Evolutionary conservation across 2,797 vertebrate genomes (phyloP), one percentile per base, ranked within the genome.

Genomic region (Pseudochirops cupreus): DNA sequence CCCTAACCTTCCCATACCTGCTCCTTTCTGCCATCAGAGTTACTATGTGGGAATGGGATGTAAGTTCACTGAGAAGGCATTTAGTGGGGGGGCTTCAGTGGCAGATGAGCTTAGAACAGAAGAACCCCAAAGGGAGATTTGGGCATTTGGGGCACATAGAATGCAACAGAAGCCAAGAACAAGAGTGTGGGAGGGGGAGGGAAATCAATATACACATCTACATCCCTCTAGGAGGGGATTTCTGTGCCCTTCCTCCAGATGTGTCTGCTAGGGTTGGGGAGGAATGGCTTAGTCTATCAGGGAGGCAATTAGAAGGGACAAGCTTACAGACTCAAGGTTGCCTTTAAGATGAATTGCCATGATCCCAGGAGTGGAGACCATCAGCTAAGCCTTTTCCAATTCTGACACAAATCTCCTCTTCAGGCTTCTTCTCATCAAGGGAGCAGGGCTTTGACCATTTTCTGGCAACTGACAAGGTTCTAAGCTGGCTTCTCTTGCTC

Each of bases 1-100:
- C 97, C 96, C 96, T 96, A 50, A 96, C 95, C 97, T 97, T 24
- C 50, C 97, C 74, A 24, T 24, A 82, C 59, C 0, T 0, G 94
- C 94, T 97, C 9, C 33, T 67, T 94, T 92, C 67, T 96, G 95
- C 5, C 33, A 91, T 93, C 92, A 90, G 62, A 94, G 94, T 94
- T 94, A 97, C 93, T 90, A 29, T 50, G 0, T 6, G 95, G 94
- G 97, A 97, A 96, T 98, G 97, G 94, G 97, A 98, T 98, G 98
- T 98, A 98, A 97, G 98, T 98, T 98, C 97, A 94, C 95, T 96
- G 96, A 97, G 90, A 98, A 97, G 98, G 97, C 98, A 97, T 97
- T 91, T 95, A 98, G 98, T 97, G 98, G 97, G 98, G 98, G 52
- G 52, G 98, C 96, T 97, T 98, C 92, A 91, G 55, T 98, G 98